A percentile compares a stretch with the other conserved stretches of the same genome.
phyloP scores from a whole-genome alignment of 2,888 invertebrate genomes.

The Rhynchonema sp. region DNA sequence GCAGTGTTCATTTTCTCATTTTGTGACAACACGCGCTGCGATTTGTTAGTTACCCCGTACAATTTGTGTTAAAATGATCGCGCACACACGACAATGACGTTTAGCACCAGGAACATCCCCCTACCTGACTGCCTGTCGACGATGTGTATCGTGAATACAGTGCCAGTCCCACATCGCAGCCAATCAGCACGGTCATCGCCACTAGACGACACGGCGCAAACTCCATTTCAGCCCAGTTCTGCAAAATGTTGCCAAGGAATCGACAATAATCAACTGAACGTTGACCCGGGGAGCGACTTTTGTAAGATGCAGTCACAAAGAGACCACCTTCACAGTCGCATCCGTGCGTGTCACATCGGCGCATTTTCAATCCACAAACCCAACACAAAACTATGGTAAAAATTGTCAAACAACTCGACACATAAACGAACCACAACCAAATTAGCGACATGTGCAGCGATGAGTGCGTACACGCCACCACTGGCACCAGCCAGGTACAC shows the following conservation, averaged over 20 bases:
- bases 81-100: too few relatives aligned
- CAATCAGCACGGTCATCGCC: constrained; percentile 58
- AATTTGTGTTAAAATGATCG: too few relatives aligned
- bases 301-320: too few relatives aligned
- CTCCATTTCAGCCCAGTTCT: constrained; percentile 96
- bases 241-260: too few relatives aligned
- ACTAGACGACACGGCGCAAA: constrained; percentile 63
- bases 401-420: neutral
- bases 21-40: too few relatives aligned
- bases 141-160: constrained; percentile 63
- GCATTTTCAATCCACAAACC: neutral
- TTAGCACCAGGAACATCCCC: too few relatives aligned
- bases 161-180: constrained; percentile 67
- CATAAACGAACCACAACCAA: constrained; percentile 30
- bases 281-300: too few relatives aligned
- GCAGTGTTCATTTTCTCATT: too few relatives aligned
- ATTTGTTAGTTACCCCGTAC: too few relatives aligned
- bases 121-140: constrained; percentile 28
- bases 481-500: constrained; percentile 67
- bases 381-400: neutral
- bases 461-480: constrained; percentile 67
- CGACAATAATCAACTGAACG: too few relatives aligned
- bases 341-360: too few relatives aligned
- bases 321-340: too few relatives aligned
- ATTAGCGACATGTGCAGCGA: constrained; percentile 66